Evolutionary conservation across 2,888 invertebrate genomes (phyloP), one percentile per base, ranked within the genome.

Genomic region (Lagria hirta): DNA sequence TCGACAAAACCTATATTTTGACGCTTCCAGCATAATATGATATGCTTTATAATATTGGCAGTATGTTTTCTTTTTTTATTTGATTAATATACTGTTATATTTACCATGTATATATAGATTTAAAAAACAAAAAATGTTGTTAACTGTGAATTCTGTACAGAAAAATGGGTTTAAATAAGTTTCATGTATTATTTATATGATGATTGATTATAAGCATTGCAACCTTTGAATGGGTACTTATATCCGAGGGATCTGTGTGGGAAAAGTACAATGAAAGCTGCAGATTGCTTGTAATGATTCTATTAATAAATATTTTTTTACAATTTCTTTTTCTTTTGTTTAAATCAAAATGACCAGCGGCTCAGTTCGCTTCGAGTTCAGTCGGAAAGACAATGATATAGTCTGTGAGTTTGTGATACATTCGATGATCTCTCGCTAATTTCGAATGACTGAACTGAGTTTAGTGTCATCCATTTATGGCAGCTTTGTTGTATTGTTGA

Each of bases 141-240:
- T 48, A 29, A 43, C 29, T 48, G 42, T 59, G 51, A 57, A 52
- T 28, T n/a, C 40, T 63, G 63, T 63, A 63, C 57, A 61, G 55
- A 60, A 48, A 55, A 43, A 49, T 55, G 59, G 61, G 58, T 57
- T 58, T 43, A 43, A 14, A 15, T 32, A 40, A 40, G 23, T 30
- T 40, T 14, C n/a, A 21, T 26, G 17, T 37, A 43, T 24, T 43
- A 24, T 28, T 38, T 22, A 27, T 36, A 36, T 10, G 15, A 18
- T 7, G 18, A 18, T n/a, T n/a, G n/a, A n/a, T n/a, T 5, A 29
- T 28, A 28, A 37, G 29, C 37, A 29, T 26, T n/a, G 7, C 16
- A 2, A 20, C 7, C 15, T 12, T n/a, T 13, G 22, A 7, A 11
- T 13, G 22, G 22, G 3, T 13, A 7, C 22, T 33, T 21, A 20